Percentiles rank a stretch among this genome's conserved stretches.
Conservation (phyloP, 2,888 invertebrate genomes). For the Phytoseiulus persimilis region DNA sequence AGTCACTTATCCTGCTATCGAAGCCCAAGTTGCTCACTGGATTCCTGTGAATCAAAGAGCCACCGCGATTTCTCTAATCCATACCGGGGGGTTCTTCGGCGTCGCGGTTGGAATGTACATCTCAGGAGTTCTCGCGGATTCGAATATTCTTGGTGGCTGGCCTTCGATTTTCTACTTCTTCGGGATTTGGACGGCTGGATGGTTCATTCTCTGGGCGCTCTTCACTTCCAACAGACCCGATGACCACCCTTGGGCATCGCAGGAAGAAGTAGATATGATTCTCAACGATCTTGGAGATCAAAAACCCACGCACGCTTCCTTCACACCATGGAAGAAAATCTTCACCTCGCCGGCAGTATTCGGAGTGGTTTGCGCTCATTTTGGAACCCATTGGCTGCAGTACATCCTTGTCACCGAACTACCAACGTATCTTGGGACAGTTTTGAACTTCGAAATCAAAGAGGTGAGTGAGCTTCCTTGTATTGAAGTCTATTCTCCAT, state of each 20-base stretch:
- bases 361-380: conserved; percentile 73
- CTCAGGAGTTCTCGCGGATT: conserved; percentile 64
- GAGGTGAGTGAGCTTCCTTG: conserved; percentile 55
- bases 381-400: conserved; percentile 83
- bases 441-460: conserved; percentile 72
- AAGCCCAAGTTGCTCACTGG: conserved; percentile 75
- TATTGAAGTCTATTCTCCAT: too few relatives aligned
- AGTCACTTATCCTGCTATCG: conserved; percentile 71
- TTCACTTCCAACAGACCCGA: conserved; percentile 61
- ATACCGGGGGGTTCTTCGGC: conserved; percentile 75
- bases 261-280: conserved; percentile 64
- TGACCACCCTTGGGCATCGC: conserved; percentile 63
- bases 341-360: conserved; percentile 68
- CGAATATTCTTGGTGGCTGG: conserved; percentile 61
- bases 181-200: conserved; percentile 54
- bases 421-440: conserved; percentile 75
- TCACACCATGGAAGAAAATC: conserved; percentile 69
- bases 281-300: conserved; percentile 55
- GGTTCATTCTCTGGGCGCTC: conserved; percentile 52
- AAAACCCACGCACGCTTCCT: conserved; percentile 48
- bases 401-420: conserved; percentile 73
- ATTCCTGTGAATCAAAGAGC: conserved; percentile 70
- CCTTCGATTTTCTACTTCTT: conserved; percentile 71
- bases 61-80: conserved; percentile 68
- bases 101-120: conserved; percentile 73